Conservation (phyloP, 2,113 vertebrate genomes). For the Rallus limicola region DNA sequence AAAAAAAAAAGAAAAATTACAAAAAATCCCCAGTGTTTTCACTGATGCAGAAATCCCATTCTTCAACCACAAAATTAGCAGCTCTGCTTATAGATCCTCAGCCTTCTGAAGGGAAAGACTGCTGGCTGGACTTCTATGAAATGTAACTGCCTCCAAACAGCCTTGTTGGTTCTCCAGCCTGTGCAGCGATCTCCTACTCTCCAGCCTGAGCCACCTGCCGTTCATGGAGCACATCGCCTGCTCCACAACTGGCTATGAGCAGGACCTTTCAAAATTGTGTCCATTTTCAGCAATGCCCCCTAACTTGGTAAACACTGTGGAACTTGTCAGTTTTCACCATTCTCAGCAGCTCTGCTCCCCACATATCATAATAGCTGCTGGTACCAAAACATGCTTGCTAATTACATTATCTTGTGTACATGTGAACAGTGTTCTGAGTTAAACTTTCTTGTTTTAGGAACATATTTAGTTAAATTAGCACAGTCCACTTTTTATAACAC, state of each 20-base stretch:
- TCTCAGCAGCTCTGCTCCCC: neutral
- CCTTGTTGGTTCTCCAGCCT: neutral
- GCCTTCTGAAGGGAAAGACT: neutral
- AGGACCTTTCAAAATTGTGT: neutral
- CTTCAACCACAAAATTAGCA: neutral
- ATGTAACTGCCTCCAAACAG: neutral
- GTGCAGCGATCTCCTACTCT: neutral
- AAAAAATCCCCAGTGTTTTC: neutral
- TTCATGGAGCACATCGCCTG: fast-evolving
- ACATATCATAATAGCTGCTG: neutral
- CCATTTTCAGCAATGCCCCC: neutral
- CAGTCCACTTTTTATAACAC: neutral
- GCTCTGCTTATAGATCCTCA: neutral
- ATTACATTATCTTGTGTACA: neutral
- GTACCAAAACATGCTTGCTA: neutral
- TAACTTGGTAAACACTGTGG: neutral
- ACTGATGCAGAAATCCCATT: neutral
- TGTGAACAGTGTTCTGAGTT: neutral
- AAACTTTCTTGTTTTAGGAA: neutral
- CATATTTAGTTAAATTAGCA: neutral
- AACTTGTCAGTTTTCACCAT: neutral
- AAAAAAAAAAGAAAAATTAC: no score
- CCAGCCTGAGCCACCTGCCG: neutral
- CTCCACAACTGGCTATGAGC: neutral
- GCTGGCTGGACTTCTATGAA: neutral